Percentiles rank a stretch among this genome's conserved stretches.
These are phyloP conservation scores for Verasper variegatus DNA, from an alignment of 2,113 vertebrate species.

Conservation along the genomic window DNA sequence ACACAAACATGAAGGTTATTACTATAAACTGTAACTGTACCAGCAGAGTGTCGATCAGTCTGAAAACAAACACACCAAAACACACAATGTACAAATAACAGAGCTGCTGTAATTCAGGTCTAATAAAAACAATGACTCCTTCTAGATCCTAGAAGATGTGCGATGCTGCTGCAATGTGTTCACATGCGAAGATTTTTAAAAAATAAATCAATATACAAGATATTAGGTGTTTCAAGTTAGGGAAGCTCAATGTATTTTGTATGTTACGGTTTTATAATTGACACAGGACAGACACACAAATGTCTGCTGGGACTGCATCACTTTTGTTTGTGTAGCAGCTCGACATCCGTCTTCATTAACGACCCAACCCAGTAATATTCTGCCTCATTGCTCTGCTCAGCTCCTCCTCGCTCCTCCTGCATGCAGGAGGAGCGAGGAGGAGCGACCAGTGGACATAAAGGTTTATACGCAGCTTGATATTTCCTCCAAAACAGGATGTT, in stretches of 20 bases:
- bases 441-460: neutral
- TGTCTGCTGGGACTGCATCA: too few relatives aligned
- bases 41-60: constrained; percentile 4
- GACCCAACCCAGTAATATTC: too few relatives aligned
- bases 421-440: too few relatives aligned
- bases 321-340: too few relatives aligned
- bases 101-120: too few relatives aligned
- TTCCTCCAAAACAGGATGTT: constrained; percentile 53
- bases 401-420: too few relatives aligned
- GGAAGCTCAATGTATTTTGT: too few relatives aligned
- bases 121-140: neutral
- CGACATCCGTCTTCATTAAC: too few relatives aligned
- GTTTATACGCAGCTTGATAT: neutral
- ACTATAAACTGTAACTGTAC: constrained; percentile 20
- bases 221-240: neutral
- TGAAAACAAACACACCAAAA: constrained; percentile 5
- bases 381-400: too few relatives aligned
- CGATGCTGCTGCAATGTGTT: neutral
- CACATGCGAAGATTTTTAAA: neutral
- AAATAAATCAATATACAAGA: neutral
- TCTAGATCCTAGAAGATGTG: too few relatives aligned
- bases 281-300: too few relatives aligned
- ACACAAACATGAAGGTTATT: constrained; percentile 32
- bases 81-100: neutral
- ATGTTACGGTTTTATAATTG: too few relatives aligned